Evolutionary conservation across 2,888 invertebrate species (phyloP).

Genomic region (Syritta pipiens): DNA sequence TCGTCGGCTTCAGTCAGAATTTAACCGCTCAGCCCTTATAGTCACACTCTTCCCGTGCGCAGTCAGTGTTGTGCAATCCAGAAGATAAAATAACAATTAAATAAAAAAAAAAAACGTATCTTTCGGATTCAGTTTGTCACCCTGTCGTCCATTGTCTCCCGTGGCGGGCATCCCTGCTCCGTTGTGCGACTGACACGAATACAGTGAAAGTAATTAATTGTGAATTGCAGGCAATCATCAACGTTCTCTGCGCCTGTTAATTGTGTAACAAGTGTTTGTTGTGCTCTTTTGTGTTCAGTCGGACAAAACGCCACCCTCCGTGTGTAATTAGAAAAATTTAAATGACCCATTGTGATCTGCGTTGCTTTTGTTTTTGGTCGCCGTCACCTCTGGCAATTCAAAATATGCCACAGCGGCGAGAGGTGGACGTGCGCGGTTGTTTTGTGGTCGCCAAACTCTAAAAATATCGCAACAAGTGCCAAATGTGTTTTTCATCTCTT

Average conservation of each 20-base stretch:
- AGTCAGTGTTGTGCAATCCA: slow-evolving; percentile 27
- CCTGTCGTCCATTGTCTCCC: slow-evolving; percentile 24
- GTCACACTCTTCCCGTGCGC: neutral
- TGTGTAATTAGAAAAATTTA: slow-evolving; percentile 9
- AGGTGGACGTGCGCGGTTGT: slow-evolving; percentile 3
- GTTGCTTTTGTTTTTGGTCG: slow-evolving; percentile 22
- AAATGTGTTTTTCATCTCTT: neutral
- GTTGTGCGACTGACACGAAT: slow-evolving; percentile 27
- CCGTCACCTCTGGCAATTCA: slow-evolving; percentile 49
- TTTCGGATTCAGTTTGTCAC: neutral
- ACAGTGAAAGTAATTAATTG: slow-evolving; percentile 33
- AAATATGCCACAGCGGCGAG: slow-evolving; percentile 25
- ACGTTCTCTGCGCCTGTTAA: slow-evolving; percentile 13
- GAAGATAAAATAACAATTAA: slow-evolving; percentile 8
- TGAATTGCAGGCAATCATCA: slow-evolving; percentile 27
- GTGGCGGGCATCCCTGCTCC: neutral
- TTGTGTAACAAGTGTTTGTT: slow-evolving; percentile 64
- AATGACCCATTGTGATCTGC: slow-evolving; percentile 8
- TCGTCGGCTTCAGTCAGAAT: neutral
- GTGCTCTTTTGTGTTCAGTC: slow-evolving; percentile 14
- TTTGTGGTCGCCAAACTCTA: slow-evolving; percentile 36
- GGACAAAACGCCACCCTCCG: neutral
- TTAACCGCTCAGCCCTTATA: slow-evolving; percentile 7
- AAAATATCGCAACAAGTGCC: slow-evolving; percentile 54
- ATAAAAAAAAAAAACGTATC: neutral